phyloP scores from a whole-genome alignment of 2,113 vertebrate genomes.

The Puffinus mauretanicus region DNA sequence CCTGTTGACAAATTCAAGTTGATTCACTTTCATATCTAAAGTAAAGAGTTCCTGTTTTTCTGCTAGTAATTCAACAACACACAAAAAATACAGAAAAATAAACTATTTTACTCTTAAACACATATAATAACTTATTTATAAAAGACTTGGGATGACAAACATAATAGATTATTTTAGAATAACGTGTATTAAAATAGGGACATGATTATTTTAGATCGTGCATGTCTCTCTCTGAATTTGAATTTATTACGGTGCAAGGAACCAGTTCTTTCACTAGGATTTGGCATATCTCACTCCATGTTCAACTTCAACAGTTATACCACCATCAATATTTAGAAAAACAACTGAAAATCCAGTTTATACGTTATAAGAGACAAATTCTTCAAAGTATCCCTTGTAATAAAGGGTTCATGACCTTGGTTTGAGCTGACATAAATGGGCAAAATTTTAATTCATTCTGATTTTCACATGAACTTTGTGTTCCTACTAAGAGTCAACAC shows the following conservation, averaged over 20 bases:
- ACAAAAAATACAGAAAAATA: neutral
- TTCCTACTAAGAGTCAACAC: neutral
- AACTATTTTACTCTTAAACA: neutral
- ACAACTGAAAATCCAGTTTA: neutral
- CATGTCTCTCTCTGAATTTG: neutral
- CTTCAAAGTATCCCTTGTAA: neutral
- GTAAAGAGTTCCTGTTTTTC: neutral
- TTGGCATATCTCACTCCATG: neutral
- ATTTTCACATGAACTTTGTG: neutral
- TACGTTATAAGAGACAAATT: neutral
- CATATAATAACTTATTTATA: neutral
- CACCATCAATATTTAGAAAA: constrained; percentile 32
- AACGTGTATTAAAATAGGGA: neutral
- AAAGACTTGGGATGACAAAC: neutral
- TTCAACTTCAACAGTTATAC: neutral
- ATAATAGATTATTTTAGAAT: neutral
- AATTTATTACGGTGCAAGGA: neutral
- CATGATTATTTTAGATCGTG: neutral
- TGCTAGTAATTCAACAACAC: neutral
- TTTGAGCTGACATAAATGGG: neutral
- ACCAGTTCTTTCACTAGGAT: neutral
- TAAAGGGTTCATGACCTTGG: neutral
- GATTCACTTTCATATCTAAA: neutral
- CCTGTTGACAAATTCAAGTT: constrained; percentile 76
- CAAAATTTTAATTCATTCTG: neutral